These are phyloP conservation scores for Phenganax subtilis DNA, from an alignment of 92 coral and sea anemone species.

Conservation along the genomic window DNA sequence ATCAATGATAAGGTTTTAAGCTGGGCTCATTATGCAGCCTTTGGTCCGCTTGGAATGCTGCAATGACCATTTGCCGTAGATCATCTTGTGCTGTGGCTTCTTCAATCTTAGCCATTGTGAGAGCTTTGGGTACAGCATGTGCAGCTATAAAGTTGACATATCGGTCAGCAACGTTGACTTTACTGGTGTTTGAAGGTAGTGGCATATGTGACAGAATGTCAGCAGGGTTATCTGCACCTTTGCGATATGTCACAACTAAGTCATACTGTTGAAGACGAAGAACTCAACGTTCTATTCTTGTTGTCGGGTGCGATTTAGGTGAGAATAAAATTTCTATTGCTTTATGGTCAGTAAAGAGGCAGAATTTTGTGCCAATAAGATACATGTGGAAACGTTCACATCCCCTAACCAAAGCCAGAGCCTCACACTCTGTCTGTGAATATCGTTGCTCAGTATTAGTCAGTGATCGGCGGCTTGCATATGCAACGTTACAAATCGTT, in stretches of 20 bases:
- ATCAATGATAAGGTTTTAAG: background rate
- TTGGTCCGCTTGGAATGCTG: background rate
- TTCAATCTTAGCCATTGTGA: background rate
- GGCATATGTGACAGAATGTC: constrained; percentile 31
- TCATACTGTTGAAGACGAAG: constrained; percentile 50
- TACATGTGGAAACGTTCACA: constrained; percentile 41
- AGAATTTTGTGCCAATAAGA: constrained; percentile 40
- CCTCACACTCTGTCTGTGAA: constrained; percentile 35
- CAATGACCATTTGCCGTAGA: background rate
- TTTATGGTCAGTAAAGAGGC: constrained; percentile 36
- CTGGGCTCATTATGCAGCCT: background rate
- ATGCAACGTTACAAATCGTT: constrained; percentile 38
- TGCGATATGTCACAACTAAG: constrained; percentile 33
- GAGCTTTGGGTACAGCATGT: background rate
- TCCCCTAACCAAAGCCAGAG: constrained; percentile 41
- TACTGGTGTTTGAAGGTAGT: background rate
- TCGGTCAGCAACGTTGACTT: background rate
- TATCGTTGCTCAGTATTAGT: constrained; percentile 38
- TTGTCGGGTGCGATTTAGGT: constrained; percentile 37
- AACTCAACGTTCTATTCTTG: constrained; percentile 45
- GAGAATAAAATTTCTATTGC: constrained; percentile 40
- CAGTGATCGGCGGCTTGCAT: constrained; percentile 44
- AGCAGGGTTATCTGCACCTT: constrained; percentile 53
- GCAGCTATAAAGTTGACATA: background rate
- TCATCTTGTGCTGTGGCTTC: background rate